Evolutionary conservation across 1,140 invertebrate genomes (phyloP).

Genomic region (Drosophila parabipectinata): DNA sequence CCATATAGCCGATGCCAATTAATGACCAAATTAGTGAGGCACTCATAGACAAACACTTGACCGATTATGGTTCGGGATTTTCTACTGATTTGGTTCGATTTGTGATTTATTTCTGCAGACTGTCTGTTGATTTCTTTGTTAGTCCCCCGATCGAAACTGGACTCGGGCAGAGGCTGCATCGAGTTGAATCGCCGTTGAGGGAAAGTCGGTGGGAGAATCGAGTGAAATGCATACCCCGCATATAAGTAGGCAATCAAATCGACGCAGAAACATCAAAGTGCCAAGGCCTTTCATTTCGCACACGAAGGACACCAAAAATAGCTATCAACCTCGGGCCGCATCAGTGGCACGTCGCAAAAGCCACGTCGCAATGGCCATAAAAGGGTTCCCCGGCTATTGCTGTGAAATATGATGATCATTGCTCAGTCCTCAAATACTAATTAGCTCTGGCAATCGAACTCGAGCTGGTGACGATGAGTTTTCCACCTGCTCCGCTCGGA

Average conservation of each 20-base stretch:
- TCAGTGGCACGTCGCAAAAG: slow-evolving; percentile 73
- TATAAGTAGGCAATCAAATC: slow-evolving; percentile 57
- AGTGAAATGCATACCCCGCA: slow-evolving; percentile 69
- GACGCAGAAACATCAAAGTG: slow-evolving; percentile 69
- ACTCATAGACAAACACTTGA: slow-evolving; percentile 79
- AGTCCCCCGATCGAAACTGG: slow-evolving; percentile 44
- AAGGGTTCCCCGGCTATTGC: slow-evolving; percentile 67
- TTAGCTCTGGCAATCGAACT: slow-evolving; percentile 58
- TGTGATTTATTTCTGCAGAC: slow-evolving; percentile 80
- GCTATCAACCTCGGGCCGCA: slow-evolving; percentile 63
- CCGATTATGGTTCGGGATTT: slow-evolving; percentile 77
- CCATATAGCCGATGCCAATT: slow-evolving; percentile 77
- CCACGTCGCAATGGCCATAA: slow-evolving; percentile 56
- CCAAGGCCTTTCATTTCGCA: slow-evolving; percentile 66
- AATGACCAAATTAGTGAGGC: slow-evolving; percentile 83
- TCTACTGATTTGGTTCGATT: slow-evolving; percentile 82
- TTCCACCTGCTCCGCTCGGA: background rate
- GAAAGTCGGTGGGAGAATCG: slow-evolving; percentile 64
- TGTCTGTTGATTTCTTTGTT: slow-evolving; percentile 80
- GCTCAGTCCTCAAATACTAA: slow-evolving; percentile 58
- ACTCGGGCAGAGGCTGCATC: slow-evolving; percentile 6
- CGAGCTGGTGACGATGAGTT: slow-evolving; percentile 24
- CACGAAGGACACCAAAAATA: slow-evolving; percentile 72
- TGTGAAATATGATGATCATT: slow-evolving; percentile 71
- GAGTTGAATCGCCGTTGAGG: slow-evolving; percentile 23